Base-by-base conservation (phyloP, 2,888 invertebrate genomes). In the Amphipyra tragopoginis region DNA sequence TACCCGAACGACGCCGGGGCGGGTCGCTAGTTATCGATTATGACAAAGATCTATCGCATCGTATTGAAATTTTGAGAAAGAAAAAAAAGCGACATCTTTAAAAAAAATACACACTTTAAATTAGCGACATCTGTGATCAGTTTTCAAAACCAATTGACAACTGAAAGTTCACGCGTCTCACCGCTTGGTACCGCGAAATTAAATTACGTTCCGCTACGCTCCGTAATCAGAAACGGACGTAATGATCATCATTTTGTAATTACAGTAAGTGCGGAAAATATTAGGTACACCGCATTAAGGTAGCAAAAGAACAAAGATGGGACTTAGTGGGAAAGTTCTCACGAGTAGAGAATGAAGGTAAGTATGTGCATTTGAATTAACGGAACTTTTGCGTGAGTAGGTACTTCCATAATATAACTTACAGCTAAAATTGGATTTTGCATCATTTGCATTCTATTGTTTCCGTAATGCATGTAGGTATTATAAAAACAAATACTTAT, bases 311-410 rank as follows among this genome's bases (percentile, higher is more conserved):
- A 66, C 67, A 75, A 68, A 67, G 72, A 72, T 67, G 43, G 43
- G 44, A 60, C 72, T 67, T 68, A 61, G 75, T 85, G 86, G 76
- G 87, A 87, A 85, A 60, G 65, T 83, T 87, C 86, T 65, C 87
- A 86, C 81, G 81, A 70, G 44, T 69, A 44, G 48, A 53, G 53
- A 72, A 50, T 66, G 65, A 55, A 29, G 29, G 7, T 29, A 72
- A 50, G 65, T 61, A 71, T 56, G 53, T 48, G 51, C 47, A 63
- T 62, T 70, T 51, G 50, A 60, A 65, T 36, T 77, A 85, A 83
- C 85, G 85, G 84, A 55, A 80, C 61, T 66, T 72, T 49, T 29
- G 15, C 34, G 10, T 36, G 21, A 1, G 21, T 21, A 29, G 0
- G 10, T 49, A 51, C 48, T 42, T 48, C 47, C n/a, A n/a, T n/a